phyloP scores from a whole-genome alignment of 2,113 vertebrate species.

The Brachionichthys hirsutus region DNA sequence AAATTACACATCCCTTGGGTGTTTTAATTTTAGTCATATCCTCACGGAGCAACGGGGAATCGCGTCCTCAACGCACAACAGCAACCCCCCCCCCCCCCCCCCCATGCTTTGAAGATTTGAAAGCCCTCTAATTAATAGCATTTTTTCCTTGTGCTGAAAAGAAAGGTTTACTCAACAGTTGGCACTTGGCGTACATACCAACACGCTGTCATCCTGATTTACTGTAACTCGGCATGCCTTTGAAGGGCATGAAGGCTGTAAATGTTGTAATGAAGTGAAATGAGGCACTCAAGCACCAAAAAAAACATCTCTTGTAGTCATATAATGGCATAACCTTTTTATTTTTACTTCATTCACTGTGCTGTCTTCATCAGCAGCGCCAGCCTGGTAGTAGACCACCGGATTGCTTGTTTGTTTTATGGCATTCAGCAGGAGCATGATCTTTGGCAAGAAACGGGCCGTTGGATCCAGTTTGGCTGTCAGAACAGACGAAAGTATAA shows the following conservation, averaged over 20 bases:
- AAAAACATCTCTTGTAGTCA: conserved; percentile 45
- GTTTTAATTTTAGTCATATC: conserved; percentile 73
- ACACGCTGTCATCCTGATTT: conserved; percentile 77
- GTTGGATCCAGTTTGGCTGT: conserved; percentile 74
- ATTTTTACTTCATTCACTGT: conserved; percentile 16
- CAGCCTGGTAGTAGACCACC: conserved; percentile 59
- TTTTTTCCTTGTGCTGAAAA: conserved; percentile 65
- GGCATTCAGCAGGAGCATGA: conserved; percentile 60
- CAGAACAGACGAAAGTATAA: conserved; percentile 74
- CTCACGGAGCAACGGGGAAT: conserved; percentile 71
- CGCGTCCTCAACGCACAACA: conserved; percentile 41
- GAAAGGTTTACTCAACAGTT: conserved; percentile 74
- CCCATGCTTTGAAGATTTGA: conserved; percentile 77
- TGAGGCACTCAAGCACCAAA: conserved; percentile 48
- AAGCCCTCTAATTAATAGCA: conserved; percentile 78
- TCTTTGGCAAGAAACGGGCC: conserved; percentile 70
- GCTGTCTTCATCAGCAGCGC: conserved; percentile 48
- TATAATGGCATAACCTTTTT: conserved; percentile 11
- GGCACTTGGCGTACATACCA: conserved; percentile 76
- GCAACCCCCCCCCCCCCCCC: too few species aligned
- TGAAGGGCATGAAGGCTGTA: conserved; percentile 59
- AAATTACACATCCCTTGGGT: conserved; percentile 64
- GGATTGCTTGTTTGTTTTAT: conserved; percentile 72
- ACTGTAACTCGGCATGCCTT: conserved; percentile 72
- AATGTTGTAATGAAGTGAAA: conserved; percentile 71